Base-by-base conservation (phyloP, 2,888 invertebrate genomes). In the Acrobasis repandana region DNA sequence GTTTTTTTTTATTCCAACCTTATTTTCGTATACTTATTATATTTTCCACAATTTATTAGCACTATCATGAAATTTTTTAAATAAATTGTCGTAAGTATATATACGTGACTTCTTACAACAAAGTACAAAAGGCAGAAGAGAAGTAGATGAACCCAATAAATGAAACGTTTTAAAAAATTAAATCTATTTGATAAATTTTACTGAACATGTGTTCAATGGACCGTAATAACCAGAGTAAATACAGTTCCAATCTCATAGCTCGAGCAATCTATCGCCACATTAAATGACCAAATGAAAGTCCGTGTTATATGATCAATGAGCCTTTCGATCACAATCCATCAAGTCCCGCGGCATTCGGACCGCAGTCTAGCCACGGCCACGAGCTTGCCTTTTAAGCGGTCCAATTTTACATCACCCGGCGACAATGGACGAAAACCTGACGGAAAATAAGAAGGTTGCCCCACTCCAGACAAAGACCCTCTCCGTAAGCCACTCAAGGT, bases 401-500 rank as follows among this genome's bases (percentile, higher is more conserved):
- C 77, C 79, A 80, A 85, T 85, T 88, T 87, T 83, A 85, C 85
- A 85, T 85, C 82, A 83, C 76, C 69, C 74, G 74, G 76, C 78
- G 79, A 88, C 87, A 89, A 90, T 86, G 73, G 80, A 77, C 77
- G 76, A 79, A 86, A 86, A 83, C 82, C 82, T 86, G 80, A 81
- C 79, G 82, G 78, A 85, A 89, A 89, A 86, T 86, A 88, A 86
- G 85, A 82, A 86, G 84, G 85, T 84, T 80, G 83, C 84, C 85
- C 82, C 77, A 81, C 81, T 84, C 80, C 85, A 85, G 85, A 89
- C 88, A 89, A 89, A 88, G 88, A 88, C 84, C 86, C 85, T 87
- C 85, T 76, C 80, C 83, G 84, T 86, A 85, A 91, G 86, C 88
- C 84, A 88, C 88, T 90, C 85, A 83, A 89, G 90, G 88, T 91